Evolutionary conservation across 1,140 invertebrate species (phyloP).

Genomic region (Callitettix versicolor): DNA sequence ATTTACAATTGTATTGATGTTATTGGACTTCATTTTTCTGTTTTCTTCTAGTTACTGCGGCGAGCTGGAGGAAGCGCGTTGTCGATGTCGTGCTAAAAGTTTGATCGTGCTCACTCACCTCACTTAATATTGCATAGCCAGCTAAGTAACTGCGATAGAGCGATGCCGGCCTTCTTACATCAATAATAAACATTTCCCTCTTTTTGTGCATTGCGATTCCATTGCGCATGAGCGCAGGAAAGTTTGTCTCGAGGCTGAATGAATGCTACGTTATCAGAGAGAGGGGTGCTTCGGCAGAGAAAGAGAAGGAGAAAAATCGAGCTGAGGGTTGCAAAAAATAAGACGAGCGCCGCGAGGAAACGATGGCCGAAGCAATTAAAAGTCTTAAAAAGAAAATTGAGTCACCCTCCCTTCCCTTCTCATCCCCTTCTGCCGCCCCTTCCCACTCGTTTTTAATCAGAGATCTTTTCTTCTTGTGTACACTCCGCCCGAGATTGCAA

Average conservation of each 20-base stretch:
- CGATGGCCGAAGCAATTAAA: conserved; percentile 30
- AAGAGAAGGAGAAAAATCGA: conserved; percentile 13
- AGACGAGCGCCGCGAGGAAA: conserved; percentile 22
- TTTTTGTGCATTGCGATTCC: not conserved
- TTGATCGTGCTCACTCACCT: too few relatives aligned
- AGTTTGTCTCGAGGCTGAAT: not conserved
- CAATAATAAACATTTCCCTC: not conserved
- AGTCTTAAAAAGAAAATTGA: conserved; percentile 30
- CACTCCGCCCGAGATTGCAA: conserved; percentile 13
- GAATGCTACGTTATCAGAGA: conserved; percentile 8
- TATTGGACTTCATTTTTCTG: too few relatives aligned
- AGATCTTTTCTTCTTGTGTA: conserved; percentile 18
- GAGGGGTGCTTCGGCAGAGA: conserved; percentile 11
- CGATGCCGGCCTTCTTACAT: not conserved
- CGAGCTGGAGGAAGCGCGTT: too few relatives aligned
- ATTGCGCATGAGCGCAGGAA: not conserved
- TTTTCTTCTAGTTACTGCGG: too few relatives aligned
- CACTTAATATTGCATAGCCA: too few relatives aligned
- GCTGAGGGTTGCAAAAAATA: conserved; percentile 23
- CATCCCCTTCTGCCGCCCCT: conserved; percentile 3
- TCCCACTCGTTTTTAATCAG: conserved; percentile 23
- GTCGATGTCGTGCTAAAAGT: too few relatives aligned
- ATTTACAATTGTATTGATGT: too few relatives aligned
- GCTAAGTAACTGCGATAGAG: too few relatives aligned
- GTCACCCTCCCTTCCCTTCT: conserved; percentile 15